These are phyloP conservation scores for Heloderma charlesbogerti DNA, from an alignment of 2,113 vertebrate genomes.

Conservation along the genomic window DNA sequence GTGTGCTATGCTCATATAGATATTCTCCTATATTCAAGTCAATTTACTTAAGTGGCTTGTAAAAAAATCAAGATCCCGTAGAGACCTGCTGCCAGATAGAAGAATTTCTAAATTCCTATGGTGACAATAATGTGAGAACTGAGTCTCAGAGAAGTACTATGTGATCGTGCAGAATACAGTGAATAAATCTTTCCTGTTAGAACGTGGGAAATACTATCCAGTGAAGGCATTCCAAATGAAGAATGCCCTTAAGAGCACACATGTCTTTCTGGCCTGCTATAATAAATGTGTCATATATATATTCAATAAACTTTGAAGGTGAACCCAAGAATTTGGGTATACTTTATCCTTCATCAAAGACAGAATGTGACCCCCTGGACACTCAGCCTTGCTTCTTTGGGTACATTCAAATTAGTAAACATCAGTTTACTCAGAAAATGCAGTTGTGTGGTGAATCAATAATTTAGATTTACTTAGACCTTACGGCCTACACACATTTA, in stretches of 20 bases:
- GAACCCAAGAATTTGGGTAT: neutral
- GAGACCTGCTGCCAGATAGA: neutral
- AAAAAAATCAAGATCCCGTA: neutral
- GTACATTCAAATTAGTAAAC: neutral
- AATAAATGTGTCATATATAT: neutral
- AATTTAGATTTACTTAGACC: neutral
- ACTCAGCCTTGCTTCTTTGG: neutral
- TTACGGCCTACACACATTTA: neutral
- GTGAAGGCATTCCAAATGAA: neutral
- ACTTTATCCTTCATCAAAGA: neutral
- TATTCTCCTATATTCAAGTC: neutral
- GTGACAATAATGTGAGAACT: neutral
- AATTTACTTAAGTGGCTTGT: neutral
- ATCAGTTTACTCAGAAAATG: neutral
- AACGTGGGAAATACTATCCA: neutral
- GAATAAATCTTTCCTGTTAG: neutral
- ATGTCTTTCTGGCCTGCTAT: neutral
- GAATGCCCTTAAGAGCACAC: neutral
- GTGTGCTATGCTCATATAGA: neutral
- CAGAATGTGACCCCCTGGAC: neutral
- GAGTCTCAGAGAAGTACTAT: neutral
- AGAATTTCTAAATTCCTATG: neutral
- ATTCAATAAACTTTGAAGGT: too few species aligned
- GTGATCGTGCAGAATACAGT: neutral
- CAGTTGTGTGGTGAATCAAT: neutral